These are phyloP conservation scores for Brienomyrus brachyistius DNA, from an alignment of 2,113 vertebrate genomes.

Conservation along the genomic window DNA sequence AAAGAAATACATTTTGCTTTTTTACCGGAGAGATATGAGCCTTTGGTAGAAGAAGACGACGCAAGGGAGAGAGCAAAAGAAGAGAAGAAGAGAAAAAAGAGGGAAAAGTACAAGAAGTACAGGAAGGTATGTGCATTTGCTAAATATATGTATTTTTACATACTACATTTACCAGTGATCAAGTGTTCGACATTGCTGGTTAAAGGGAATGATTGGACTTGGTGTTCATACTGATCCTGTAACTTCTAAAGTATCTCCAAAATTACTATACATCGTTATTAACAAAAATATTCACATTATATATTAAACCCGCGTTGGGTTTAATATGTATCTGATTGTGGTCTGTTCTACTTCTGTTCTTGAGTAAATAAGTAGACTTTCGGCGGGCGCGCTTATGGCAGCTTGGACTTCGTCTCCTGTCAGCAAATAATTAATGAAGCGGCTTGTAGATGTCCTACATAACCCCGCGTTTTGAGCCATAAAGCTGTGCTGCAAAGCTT, in stretches of 20 bases:
- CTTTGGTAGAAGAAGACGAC: constrained; percentile 46
- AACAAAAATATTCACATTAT: neutral
- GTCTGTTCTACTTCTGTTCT: neutral
- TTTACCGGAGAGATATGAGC: constrained; percentile 49
- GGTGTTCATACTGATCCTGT: neutral
- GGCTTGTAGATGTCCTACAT: neutral
- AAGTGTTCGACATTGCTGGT: neutral
- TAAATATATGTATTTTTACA: neutral
- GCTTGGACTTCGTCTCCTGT: neutral
- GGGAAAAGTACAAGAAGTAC: constrained; percentile 54
- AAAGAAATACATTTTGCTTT: constrained; percentile 45
- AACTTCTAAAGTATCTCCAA: neutral
- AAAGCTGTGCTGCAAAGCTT: neutral
- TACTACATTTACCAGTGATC: neutral
- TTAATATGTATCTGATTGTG: too few species aligned
- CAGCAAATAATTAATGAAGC: neutral
- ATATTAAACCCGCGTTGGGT: too few species aligned
- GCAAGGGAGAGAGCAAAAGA: constrained; percentile 32
- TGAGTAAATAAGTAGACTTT: neutral
- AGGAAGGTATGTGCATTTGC: constrained; percentile 51
- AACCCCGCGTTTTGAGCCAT: neutral
- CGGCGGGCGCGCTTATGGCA: neutral
- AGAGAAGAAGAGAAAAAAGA: constrained; percentile 53
- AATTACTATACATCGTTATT: neutral
- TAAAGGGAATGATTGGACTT: too few species aligned